phyloP scores from a whole-genome alignment of 2,888 invertebrate species.

The Lithophane ornitopus region DNA sequence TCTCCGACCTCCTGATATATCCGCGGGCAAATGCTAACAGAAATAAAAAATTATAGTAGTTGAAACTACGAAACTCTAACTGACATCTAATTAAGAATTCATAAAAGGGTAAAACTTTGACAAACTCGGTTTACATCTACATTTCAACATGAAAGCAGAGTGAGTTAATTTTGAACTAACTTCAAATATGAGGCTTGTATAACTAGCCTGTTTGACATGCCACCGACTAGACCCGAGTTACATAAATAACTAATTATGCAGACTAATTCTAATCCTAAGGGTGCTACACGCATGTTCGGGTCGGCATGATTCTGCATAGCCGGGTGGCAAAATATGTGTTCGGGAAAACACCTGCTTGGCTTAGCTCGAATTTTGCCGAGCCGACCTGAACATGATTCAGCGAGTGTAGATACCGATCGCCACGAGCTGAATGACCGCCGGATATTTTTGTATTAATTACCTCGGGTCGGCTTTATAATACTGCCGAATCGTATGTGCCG shows the following conservation, averaged over 20 bases:
- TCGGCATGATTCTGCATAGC: neutral
- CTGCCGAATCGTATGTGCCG: neutral
- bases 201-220: slow-evolving; percentile 5
- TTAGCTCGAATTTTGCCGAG: neutral
- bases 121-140: slow-evolving; percentile 1
- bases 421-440: neutral
- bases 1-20: neutral
- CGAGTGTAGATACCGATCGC: neutral
- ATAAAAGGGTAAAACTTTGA: slow-evolving; percentile 31
- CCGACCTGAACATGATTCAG: neutral
- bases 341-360: neutral
- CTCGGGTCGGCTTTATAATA: neutral
- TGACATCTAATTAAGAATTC: slow-evolving; percentile 6
- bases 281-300: neutral
- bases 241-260: slow-evolving; percentile 3
- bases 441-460: neutral
- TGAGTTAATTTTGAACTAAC: slow-evolving; percentile 33
- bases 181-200: slow-evolving; percentile 5
- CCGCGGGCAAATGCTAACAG: neutral
- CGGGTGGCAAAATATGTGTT: neutral
- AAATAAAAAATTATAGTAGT: neutral
- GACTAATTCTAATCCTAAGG: neutral
- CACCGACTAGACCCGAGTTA: neutral
- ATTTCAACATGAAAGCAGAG: slow-evolving; percentile 2
- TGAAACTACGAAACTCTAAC: neutral